Conservation (phyloP, 2,113 vertebrate genomes). For the Pangasianodon hypophthalmus region DNA sequence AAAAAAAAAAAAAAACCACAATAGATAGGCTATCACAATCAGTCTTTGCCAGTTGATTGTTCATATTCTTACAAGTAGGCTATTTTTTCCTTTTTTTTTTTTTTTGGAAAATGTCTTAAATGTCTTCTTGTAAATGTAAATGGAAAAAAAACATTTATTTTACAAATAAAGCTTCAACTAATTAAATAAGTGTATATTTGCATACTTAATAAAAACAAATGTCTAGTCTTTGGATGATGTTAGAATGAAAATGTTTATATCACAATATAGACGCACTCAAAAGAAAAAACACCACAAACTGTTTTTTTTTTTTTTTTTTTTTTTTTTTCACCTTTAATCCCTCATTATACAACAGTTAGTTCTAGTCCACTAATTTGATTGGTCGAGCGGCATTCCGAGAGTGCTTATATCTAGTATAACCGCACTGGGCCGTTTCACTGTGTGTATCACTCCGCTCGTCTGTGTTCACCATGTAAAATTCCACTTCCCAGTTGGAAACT, state of each 20-base stretch:
- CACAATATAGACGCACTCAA: background rate
- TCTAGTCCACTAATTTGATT: background rate
- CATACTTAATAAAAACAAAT: background rate
- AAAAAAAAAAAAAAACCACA: background rate
- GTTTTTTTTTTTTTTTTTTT: background rate
- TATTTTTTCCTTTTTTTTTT: too few species aligned
- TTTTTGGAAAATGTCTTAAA: too few species aligned
- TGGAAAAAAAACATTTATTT: background rate
- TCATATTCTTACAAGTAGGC: background rate
- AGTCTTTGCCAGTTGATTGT: background rate
- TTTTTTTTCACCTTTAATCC: background rate
- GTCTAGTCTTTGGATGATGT: background rate
- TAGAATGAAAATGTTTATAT: background rate
- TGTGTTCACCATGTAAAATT: background rate
- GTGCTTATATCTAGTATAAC: background rate
- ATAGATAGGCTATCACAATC: background rate
- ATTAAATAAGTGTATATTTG: background rate
- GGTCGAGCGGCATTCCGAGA: background rate
- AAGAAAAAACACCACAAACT: background rate
- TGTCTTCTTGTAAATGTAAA: too few species aligned
- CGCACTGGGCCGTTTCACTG: background rate
- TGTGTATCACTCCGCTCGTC: background rate
- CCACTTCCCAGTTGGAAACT: too few species aligned
- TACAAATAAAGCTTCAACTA: background rate
- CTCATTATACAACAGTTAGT: background rate